phyloP scores from a whole-genome alignment of 2,797 vertebrate species.

The Poecile montanus region DNA sequence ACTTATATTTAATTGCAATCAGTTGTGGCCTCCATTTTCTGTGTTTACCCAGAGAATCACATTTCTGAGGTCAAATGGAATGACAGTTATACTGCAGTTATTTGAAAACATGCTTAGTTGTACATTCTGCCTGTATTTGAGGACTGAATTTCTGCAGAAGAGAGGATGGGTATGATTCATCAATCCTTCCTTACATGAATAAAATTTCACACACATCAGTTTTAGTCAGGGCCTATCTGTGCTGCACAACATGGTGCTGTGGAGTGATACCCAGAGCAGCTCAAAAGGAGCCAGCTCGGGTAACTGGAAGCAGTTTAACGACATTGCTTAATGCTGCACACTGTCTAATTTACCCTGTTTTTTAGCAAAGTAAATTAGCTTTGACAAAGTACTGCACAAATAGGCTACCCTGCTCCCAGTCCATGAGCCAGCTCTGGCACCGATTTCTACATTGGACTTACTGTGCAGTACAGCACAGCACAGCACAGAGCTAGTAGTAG shows the following conservation, averaged over 20 bases:
- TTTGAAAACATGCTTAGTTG: slow-evolving; percentile 38
- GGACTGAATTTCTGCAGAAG: background rate
- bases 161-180: background rate
- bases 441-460: background rate
- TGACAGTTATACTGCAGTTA: slow-evolving; percentile 13
- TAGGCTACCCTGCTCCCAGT: background rate
- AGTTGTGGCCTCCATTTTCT: slow-evolving; percentile 46
- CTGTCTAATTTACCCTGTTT: slow-evolving; percentile 18
- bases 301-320: slow-evolving; percentile 26
- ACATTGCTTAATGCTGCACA: background rate
- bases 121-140: slow-evolving; percentile 1
- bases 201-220: slow-evolving; percentile 13
- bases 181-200: slow-evolving; percentile 3
- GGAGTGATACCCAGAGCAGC: slow-evolving; percentile 7
- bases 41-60: slow-evolving; percentile 52
- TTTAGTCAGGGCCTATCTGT: background rate
- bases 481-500: background rate
- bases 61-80: slow-evolving; percentile 67
- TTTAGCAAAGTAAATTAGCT: slow-evolving; percentile 49
- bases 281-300: background rate
- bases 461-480: background rate
- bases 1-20: slow-evolving; percentile 61
- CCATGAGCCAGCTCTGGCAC: slow-evolving; percentile 24
- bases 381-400: slow-evolving; percentile 41
- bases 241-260: background rate